Conservation (phyloP, 2,888 invertebrate species). For the Nomada hirtipes region DNA sequence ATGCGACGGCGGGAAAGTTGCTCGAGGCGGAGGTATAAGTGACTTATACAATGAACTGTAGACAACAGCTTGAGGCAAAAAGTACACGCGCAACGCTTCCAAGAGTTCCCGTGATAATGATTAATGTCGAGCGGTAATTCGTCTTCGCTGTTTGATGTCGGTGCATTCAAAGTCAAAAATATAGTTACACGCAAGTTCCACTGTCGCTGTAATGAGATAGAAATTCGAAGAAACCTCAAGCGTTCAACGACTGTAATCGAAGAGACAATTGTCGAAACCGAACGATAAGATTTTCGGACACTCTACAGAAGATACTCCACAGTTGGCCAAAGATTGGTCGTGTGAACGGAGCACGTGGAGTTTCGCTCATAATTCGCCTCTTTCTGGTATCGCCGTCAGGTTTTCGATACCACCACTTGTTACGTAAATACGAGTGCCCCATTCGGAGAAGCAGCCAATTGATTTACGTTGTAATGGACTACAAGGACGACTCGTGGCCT, state of each 20-base stretch:
- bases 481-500: constrained; percentile 59
- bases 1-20: not conserved
- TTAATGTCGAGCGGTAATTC: too few relatives aligned
- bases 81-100: not conserved
- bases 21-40: not conserved
- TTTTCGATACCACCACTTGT: constrained; percentile 72
- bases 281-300: constrained; percentile 5
- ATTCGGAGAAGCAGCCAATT: constrained; percentile 71
- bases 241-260: not conserved
- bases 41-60: too few relatives aligned
- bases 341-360: constrained; percentile 59
- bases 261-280: not conserved
- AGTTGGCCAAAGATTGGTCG: constrained; percentile 5
- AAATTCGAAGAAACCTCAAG: constrained; percentile 2
- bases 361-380: constrained; percentile 22
- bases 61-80: not conserved
- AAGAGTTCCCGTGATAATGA: not conserved
- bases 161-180: too few relatives aligned
- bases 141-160: too few relatives aligned
- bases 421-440: constrained; percentile 71
- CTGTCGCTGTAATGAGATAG: not conserved
- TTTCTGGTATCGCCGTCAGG: constrained; percentile 42
- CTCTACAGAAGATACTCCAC: constrained; percentile 19
- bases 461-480: constrained; percentile 76
- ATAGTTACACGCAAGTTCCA: not conserved